A percentile compares a stretch with the other conserved stretches of the same genome.
Conservation (phyloP, 2,797 vertebrate species). For the Myiotriccus ornatus region DNA sequence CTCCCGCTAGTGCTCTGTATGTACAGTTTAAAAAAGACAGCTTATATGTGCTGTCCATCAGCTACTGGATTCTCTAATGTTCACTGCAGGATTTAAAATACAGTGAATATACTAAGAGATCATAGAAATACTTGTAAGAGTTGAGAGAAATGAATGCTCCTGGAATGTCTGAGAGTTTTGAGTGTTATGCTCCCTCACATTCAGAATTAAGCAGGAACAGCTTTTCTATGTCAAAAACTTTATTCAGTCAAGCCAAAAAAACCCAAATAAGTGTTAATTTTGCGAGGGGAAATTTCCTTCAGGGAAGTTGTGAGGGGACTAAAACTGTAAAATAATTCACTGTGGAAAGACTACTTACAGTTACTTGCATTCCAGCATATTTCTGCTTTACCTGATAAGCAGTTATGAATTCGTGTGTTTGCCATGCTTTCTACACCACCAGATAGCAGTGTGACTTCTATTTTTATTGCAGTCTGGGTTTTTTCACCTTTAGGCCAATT, state of each 20-base stretch:
- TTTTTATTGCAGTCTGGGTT: neutral
- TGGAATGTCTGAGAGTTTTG: neutral
- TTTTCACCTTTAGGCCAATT: neutral
- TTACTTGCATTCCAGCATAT: neutral
- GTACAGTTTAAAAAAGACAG: neutral
- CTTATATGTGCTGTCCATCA: neutral
- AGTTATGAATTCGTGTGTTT: neutral
- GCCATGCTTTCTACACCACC: accelerated
- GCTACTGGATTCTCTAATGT: neutral
- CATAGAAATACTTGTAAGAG: neutral
- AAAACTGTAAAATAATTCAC: neutral
- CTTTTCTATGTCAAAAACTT: neutral
- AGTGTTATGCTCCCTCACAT: neutral
- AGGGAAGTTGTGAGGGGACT: too few species aligned
- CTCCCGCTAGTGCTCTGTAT: neutral
- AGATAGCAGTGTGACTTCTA: neutral
- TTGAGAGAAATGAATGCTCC: neutral
- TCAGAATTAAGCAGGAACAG: accelerated
- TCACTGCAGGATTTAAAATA: neutral
- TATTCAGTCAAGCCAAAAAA: neutral
- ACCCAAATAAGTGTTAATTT: neutral
- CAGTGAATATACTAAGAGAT: neutral
- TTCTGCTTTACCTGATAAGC: neutral
- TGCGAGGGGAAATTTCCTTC: accelerated
- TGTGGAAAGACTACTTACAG: neutral